Evolutionary conservation across 2,113 vertebrate genomes (phyloP), one percentile per base, ranked within the genome.

Genomic region (Oncorhynchus keta): DNA sequence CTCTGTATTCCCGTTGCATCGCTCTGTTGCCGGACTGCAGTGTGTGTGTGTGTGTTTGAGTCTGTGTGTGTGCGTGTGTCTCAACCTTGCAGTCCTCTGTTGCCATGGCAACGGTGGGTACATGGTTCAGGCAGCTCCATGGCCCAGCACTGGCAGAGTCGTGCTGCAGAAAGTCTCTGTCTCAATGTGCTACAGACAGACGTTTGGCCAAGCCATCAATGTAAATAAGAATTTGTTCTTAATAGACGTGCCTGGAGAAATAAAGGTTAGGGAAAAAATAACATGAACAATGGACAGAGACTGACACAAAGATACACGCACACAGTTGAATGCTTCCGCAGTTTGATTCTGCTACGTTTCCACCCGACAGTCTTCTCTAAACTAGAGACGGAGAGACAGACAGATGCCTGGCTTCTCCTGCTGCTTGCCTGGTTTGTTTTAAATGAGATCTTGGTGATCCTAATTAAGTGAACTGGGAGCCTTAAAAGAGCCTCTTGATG

Each of bases 1-100:
- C 87, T 93, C 91, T 90, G 92, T 92, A 93, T 93, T 93, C 92
- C 87, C 89, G 87, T 90, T 89, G 91, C 92, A 92, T 93, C 79
- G 85, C 89, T 84, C 83, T 87, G 86, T 90, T 90, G 89, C 86
- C 87, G 90, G 89, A 92, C 91, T 55, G 68, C 61, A 83, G 81
- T 75, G 79, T 71, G 39, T 22, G 70, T 22, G 70, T 30, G n/a
- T 5, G 64, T 68, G 61, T 30, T 24, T 24, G 24, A 24, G 24
- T 24, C 24, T 24, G 81, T 75, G 79, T 71, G 39, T 22, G 73
- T 67, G 80, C 76, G 86, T 84, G 81, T 81, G 72, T 84, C 83
- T 88, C 88, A 83, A 87, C 89, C 89, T 90, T 93, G 89, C 90
- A 87, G 92, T 89, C 87, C 86, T 89, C 89, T 90, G 93, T 94